A percentile compares a stretch with the other conserved stretches of the same genome.
These are phyloP conservation scores for Sciaenops ocellatus DNA, from an alignment of 2,797 vertebrate genomes.

Conservation along the genomic window DNA sequence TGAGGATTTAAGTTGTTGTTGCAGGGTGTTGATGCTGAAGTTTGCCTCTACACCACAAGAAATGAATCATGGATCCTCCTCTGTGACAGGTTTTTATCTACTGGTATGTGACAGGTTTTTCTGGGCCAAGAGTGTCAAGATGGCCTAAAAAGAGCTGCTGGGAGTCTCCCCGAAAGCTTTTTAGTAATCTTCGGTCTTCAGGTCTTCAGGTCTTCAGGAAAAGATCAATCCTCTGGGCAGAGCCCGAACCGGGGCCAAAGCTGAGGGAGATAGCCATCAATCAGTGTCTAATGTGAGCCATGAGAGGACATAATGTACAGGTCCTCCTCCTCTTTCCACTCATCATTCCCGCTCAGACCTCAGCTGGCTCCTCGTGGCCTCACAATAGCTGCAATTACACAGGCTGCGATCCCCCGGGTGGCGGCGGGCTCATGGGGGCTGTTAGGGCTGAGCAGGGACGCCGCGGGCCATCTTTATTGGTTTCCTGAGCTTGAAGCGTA, in stretches of 20 bases:
- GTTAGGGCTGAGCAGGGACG: constrained; percentile 47
- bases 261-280: constrained; percentile 43
- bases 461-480: constrained; percentile 60
- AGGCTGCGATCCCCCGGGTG: constrained; percentile 40
- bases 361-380: constrained; percentile 73
- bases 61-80: neutral
- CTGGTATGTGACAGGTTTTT: neutral
- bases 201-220: constrained; percentile 18
- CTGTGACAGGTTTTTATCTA: neutral
- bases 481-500: constrained; percentile 41
- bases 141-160: neutral
- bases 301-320: constrained; percentile 28
- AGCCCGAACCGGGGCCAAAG: neutral
- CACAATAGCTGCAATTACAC: constrained; percentile 82
- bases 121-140: neutral
- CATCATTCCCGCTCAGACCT: constrained; percentile 68
- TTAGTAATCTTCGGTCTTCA: constrained; percentile 6
- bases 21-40: neutral
- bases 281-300: constrained; percentile 41
- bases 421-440: constrained; percentile 56
- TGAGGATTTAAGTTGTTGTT: neutral
- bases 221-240: constrained; percentile 6
- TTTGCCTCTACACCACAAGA: neutral
- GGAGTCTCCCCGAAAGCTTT: constrained; percentile 7
- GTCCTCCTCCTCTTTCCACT: constrained; percentile 34